These are phyloP conservation scores for Axis porcinus DNA, from an alignment of 2,113 vertebrate genomes.

Conservation along the genomic window DNA sequence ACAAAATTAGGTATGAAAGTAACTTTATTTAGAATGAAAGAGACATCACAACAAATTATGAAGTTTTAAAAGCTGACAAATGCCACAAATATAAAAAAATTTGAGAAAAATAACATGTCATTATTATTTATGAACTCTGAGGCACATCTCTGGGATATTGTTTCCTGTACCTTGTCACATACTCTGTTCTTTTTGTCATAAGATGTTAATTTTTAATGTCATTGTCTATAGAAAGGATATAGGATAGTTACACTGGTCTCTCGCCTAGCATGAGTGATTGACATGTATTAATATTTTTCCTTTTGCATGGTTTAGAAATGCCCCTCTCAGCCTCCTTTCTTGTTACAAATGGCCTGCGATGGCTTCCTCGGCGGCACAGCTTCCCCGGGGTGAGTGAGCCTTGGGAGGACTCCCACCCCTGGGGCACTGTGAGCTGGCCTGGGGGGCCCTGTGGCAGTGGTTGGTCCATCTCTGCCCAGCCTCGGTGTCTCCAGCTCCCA, in stretches of 20 bases:
- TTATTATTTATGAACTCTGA: not conserved
- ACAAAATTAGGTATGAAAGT: not conserved
- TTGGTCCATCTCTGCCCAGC: not conserved
- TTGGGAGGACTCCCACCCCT: not conserved
- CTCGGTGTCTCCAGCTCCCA: not conserved
- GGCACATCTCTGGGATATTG: not conserved
- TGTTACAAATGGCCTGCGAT: not conserved
- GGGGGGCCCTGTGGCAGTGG: accelerated
- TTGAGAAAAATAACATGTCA: not conserved
- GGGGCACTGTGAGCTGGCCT: not conserved
- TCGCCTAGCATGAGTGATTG: not conserved
- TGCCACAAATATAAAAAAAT: not conserved
- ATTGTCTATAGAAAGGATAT: not conserved
- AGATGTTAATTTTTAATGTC: not conserved
- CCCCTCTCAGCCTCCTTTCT: not conserved
- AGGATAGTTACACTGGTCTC: not conserved
- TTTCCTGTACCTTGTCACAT: not conserved
- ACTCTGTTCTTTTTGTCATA: not conserved
- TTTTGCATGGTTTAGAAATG: not conserved
- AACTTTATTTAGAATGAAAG: not conserved
- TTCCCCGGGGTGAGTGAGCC: not conserved
- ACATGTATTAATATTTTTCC: not conserved
- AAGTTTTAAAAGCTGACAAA: not conserved
- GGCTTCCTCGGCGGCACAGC: not conserved
- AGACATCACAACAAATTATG: not conserved